A percentile compares a stretch with the other conserved stretches of the same genome.
phyloP scores from a whole-genome alignment of 2,888 invertebrate species.

The Eilema sororculum region DNA sequence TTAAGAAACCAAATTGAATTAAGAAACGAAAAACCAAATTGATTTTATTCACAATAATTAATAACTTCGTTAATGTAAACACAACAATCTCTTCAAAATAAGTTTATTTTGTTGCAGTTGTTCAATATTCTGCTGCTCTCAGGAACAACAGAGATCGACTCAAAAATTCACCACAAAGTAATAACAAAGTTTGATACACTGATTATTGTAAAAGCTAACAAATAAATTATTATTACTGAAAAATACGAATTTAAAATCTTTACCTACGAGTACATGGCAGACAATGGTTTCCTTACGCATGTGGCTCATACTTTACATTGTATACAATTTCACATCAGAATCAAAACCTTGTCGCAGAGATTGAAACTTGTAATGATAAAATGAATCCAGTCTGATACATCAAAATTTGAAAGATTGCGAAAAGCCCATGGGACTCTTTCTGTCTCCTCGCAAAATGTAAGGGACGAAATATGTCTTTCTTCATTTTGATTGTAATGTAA shows the following conservation, averaged over 20 bases:
- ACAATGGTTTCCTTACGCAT: background rate
- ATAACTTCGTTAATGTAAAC: background rate
- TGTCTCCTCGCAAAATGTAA: background rate
- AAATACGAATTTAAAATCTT: background rate
- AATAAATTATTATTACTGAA: background rate
- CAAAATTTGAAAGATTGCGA: background rate
- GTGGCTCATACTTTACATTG: background rate
- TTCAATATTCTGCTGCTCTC: background rate
- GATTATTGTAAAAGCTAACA: background rate
- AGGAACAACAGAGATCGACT: background rate
- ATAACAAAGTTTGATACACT: background rate
- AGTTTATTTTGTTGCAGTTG: background rate
- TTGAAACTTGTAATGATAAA: background rate
- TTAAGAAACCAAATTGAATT: background rate
- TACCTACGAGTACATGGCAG: background rate
- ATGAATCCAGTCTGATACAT: background rate
- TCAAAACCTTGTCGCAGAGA: background rate
- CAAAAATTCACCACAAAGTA: no score
- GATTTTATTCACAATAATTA: no score
- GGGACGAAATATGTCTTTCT: background rate
- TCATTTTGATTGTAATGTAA: slow-evolving; percentile 4
- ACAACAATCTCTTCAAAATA: slow-evolving; percentile 1
- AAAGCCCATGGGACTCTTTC: background rate
- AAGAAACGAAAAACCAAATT: background rate
- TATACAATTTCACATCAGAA: background rate